Evolutionary conservation across 2,888 invertebrate genomes (phyloP), one percentile per base, ranked within the genome.

Genomic region (Archips xylosteana): DNA sequence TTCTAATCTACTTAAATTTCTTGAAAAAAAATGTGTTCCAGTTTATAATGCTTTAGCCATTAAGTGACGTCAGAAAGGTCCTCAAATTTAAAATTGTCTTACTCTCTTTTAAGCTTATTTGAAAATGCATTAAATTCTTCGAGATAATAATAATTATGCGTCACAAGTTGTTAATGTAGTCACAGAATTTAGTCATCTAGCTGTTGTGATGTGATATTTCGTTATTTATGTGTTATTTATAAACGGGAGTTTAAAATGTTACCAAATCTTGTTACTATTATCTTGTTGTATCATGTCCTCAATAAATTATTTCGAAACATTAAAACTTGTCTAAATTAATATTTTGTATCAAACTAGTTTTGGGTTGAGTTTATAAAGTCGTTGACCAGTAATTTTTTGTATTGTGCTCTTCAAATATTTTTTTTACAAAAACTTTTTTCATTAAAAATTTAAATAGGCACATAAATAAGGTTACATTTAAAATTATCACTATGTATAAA

Each of bases 201-300:
- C 85, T 92, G 89, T 92, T 89, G 90, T 92, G 82, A 77, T 77
- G 90, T 92, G 87, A 83, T 76, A 81, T 91, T 90, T 82, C 83
- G 87, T 87, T 87, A 78, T 83, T 82, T 85, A 83, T 78, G 79
- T 83, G 83, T 89, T 89, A 83, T 87, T 83, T 86, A 85, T 87
- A 87, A 76, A 84, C 85, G 86, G 83, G 82, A 90, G 83, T 89
- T 81, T 90, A 89, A 87, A 83, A 82, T 88, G 89, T 91, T 92
- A 89, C 80, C 84, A 82, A 82, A 83, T 88, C 89, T 90, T 92
- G 91, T 92, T 93, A 85, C 32, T 80, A 85, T 85, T 87, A 82
- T 88, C 87, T 89, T 89, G 91, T 91, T 92, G 89, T 93, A 89
- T 87, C 85, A 85, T 89, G 89, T 90, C 87, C 87, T 89, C 83